phyloP scores from a whole-genome alignment of 2,888 invertebrate genomes.

The Melangyna quadrimaculata region DNA sequence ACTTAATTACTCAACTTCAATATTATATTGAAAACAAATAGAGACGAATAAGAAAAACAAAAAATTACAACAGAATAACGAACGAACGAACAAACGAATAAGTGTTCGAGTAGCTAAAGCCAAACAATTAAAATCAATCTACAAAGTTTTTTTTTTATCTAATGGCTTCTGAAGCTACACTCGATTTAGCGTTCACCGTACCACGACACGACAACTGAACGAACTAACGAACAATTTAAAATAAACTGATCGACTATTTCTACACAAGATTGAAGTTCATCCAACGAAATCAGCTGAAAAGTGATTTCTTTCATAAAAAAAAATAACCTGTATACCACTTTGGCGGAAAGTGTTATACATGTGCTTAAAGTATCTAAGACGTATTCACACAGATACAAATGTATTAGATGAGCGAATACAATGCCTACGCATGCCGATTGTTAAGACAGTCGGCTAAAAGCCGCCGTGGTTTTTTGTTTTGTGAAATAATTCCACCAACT shows the following conservation, averaged over 20 bases:
- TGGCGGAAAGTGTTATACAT: conserved; percentile 52
- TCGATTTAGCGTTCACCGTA: conserved; percentile 33
- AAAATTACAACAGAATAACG: conserved; percentile 50
- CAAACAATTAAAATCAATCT: conserved; percentile 66
- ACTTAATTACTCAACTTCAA: conserved; percentile 68
- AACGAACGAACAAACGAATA: conserved; percentile 6
- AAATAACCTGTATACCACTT: conserved; percentile 56
- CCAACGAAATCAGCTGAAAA: conserved; percentile 48
- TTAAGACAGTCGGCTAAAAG: conserved; percentile 3
- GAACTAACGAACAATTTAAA: conserved; percentile 37
- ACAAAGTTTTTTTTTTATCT: conserved; percentile 1
- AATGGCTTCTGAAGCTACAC: conserved; percentile 29
- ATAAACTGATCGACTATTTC: conserved; percentile 57
- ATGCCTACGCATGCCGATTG: conserved; percentile 51
- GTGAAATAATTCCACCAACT: conserved; percentile 30
- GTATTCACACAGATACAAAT: background rate
- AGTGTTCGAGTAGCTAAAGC: background rate
- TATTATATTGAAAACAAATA: conserved; percentile 40
- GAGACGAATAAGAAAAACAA: conserved; percentile 19
- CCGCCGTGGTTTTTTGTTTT: conserved; percentile 24
- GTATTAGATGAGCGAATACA: conserved; percentile 45
- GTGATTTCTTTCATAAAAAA: conserved; percentile 19
- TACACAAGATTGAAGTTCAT: conserved; percentile 49
- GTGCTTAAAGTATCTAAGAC: conserved; percentile 9
- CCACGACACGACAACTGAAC: conserved; percentile 37